Conservation (phyloP, 2,113 vertebrate genomes). For the Isurus oxyrinchus region DNA sequence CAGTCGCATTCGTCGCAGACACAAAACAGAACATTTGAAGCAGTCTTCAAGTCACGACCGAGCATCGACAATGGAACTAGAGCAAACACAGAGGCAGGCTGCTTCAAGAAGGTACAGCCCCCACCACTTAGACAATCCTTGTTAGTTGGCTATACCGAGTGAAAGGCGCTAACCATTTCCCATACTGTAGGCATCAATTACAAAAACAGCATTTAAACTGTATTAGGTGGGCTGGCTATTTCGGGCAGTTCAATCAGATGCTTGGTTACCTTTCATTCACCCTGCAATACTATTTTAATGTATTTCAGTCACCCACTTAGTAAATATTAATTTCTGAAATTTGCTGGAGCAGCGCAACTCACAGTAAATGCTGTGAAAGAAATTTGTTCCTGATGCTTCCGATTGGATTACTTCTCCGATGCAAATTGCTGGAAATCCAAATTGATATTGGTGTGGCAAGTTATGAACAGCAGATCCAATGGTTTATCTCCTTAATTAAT, state of each 20-base stretch:
- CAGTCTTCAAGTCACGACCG: conserved; percentile 76
- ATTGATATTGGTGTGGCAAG: no score
- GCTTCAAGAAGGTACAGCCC: neutral
- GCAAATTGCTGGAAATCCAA: no score
- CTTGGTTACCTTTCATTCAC: neutral
- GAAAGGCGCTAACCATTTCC: neutral
- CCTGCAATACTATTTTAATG: neutral
- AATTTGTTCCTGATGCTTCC: no score
- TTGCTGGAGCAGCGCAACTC: no score
- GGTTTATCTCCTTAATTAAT: no score
- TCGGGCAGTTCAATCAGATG: neutral
- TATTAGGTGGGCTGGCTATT: neutral
- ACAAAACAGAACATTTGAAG: conserved; percentile 90
- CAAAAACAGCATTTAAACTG: neutral
- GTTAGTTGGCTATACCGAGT: neutral
- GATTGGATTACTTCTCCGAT: no score
- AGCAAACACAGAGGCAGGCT: conserved; percentile 75
- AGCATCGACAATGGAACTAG: conserved; percentile 63
- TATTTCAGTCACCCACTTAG: neutral
- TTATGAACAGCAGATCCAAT: no score
- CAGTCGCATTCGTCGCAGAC: conserved; percentile 65
- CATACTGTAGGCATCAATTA: no score
- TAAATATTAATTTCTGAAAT: neutral
- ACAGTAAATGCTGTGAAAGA: no score
- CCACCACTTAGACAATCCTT: no score